Evolutionary conservation across 2,888 invertebrate genomes (phyloP).

Genomic region (Idaea biselata): DNA sequence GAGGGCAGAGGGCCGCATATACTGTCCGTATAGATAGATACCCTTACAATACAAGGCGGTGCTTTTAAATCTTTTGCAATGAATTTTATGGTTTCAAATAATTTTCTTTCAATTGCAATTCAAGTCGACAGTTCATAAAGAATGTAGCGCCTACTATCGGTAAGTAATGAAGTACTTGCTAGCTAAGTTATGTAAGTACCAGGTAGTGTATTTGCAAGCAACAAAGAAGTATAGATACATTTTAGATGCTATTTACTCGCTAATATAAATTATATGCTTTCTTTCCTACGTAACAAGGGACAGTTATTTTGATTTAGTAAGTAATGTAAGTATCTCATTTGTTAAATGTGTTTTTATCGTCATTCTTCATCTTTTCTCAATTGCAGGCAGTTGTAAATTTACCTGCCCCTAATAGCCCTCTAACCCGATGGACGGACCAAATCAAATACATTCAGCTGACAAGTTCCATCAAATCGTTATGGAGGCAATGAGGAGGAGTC

Average conservation of each 20-base stretch:
- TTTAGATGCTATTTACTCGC: not conserved
- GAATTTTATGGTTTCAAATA: constrained; percentile 5
- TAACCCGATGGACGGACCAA: no score
- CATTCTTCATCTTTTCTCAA: no score
- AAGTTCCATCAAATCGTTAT: no score
- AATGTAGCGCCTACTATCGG: not conserved
- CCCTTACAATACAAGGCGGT: constrained; percentile 1
- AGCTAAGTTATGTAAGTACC: not conserved
- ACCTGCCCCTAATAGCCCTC: no score
- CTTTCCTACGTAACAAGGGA: not conserved
- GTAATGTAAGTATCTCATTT: no score
- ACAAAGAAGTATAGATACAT: not conserved
- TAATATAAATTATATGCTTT: not conserved
- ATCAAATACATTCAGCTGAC: no score
- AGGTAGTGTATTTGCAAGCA: not conserved
- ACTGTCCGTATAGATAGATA: not conserved
- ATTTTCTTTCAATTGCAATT: constrained; percentile 1
- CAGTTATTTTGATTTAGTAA: no score
- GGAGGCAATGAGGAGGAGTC: no score
- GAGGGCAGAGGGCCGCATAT: not conserved
- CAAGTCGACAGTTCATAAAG: not conserved
- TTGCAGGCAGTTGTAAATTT: no score
- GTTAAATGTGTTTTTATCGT: no score
- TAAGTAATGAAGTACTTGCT: not conserved
- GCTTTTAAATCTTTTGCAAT: constrained; percentile 1